Percentiles rank a stretch among this genome's conserved stretches.
These are phyloP conservation scores for Enhydra lutris DNA, from an alignment of 2,113 vertebrate genomes.

Conservation along the genomic window DNA sequence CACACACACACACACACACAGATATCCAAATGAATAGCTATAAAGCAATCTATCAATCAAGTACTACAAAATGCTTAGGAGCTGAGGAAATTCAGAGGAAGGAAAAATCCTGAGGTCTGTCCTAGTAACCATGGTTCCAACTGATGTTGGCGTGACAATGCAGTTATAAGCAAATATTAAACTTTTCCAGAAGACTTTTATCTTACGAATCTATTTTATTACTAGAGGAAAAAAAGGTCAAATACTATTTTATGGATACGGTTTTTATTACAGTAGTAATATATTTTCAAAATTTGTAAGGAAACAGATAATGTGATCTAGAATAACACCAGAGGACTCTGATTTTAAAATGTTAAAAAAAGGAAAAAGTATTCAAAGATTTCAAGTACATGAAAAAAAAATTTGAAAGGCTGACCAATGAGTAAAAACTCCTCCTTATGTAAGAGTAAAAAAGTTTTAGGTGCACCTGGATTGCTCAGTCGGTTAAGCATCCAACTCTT, in stretches of 20 bases:
- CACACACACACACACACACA: neutral
- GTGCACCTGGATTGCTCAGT: too few relatives aligned
- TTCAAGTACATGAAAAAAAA: conserved; percentile 19
- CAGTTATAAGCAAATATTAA: neutral
- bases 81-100: neutral
- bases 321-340: neutral
- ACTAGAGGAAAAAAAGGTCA: neutral
- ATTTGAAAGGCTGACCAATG: neutral
- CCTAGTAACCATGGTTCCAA: neutral
- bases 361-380: neutral
- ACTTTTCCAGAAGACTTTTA: neutral
- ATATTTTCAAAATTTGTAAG: conserved; percentile 21
- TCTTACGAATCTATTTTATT: neutral
- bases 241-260: neutral
- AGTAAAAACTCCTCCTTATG: neutral
- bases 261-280: conserved; percentile 8
- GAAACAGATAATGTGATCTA: neutral
- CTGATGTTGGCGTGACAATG: neutral
- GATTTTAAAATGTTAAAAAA: neutral
- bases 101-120: neutral
- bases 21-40: neutral
- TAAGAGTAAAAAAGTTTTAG: neutral
- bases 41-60: neutral
- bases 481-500: too few relatives aligned
- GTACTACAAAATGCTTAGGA: neutral